Evolutionary conservation across 2,113 vertebrate genomes (phyloP).

Genomic region (Megalops atlanticus): DNA sequence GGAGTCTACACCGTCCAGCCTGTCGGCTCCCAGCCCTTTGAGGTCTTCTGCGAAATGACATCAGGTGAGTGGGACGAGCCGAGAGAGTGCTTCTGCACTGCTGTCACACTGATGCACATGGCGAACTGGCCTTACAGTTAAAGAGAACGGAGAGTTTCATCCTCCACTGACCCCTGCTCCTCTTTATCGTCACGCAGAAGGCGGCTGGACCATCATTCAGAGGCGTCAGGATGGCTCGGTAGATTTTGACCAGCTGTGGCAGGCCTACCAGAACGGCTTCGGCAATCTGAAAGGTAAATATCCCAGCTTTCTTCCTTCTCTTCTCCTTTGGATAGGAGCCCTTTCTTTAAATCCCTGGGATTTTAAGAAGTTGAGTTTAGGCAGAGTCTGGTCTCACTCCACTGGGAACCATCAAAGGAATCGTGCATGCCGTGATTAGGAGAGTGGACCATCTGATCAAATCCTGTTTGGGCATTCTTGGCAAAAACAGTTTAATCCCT

Average conservation of each 20-base stretch:
- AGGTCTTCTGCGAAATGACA: conserved; percentile 86
- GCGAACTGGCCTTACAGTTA: too few relatives aligned
- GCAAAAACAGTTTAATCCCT: not conserved
- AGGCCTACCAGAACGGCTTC: conserved; percentile 86
- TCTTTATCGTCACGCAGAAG: conserved; percentile 67
- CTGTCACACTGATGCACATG: too few relatives aligned
- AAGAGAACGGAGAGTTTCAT: too few relatives aligned
- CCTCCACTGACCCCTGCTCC: too few relatives aligned
- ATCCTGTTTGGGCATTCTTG: not conserved
- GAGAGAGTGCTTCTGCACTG: too few relatives aligned
- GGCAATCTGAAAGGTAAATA: conserved; percentile 58
- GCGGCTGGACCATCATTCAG: conserved; percentile 93
- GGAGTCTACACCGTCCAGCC: conserved; percentile 88
- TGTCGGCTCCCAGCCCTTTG: conserved; percentile 69
- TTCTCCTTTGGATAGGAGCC: too few relatives aligned
- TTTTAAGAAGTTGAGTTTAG: too few relatives aligned
- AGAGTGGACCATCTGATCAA: not conserved
- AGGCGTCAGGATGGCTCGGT: conserved; percentile 86
- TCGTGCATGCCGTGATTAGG: not conserved
- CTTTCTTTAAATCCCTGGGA: too few relatives aligned
- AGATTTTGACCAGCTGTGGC: conserved; percentile 91
- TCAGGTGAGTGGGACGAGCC: conserved; percentile 66
- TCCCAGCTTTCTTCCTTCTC: not conserved
- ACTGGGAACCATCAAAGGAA: too few relatives aligned
- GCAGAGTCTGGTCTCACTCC: too few relatives aligned